Evolutionary conservation across 2,888 invertebrate species (phyloP).

Genomic region (Aspidapion aeneum): DNA sequence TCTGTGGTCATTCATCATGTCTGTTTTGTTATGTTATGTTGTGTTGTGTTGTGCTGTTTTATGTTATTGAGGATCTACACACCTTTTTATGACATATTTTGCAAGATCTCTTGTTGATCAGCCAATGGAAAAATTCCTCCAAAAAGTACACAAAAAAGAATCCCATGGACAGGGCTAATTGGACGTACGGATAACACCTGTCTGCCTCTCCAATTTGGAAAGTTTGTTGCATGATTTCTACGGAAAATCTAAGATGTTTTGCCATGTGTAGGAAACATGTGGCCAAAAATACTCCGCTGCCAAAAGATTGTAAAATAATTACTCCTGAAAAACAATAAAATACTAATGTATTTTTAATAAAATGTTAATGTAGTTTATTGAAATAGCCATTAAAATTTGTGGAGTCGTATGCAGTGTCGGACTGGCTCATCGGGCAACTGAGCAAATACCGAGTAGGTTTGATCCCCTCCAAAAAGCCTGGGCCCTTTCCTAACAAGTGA

Average conservation of each 20-base stretch:
- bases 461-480: no score
- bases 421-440: no score
- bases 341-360: no score
- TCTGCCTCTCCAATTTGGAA: constrained; percentile 34
- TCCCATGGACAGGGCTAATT: constrained; percentile 51
- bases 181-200: constrained; percentile 48
- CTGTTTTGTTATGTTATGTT: no score
- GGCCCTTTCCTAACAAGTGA: no score
- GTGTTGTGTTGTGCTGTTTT: neutral
- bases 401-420: no score
- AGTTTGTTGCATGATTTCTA: constrained; percentile 41
- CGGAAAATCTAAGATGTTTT: constrained; percentile 51
- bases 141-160: constrained; percentile 54
- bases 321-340: constrained; percentile 34
- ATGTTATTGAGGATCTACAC: neutral
- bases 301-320: constrained; percentile 49
- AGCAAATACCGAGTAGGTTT: no score
- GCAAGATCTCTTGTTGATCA: constrained; percentile 31
- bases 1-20: no score
- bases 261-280: constrained; percentile 58
- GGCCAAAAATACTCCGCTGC: constrained; percentile 55
- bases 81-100: neutral
- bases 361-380: no score
- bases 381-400: no score
- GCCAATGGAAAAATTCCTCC: constrained; percentile 50